Percentiles rank a stretch among this genome's conserved stretches.
phyloP scores from a whole-genome alignment of 2,113 vertebrate genomes.

The Alaudala cheleensis region DNA sequence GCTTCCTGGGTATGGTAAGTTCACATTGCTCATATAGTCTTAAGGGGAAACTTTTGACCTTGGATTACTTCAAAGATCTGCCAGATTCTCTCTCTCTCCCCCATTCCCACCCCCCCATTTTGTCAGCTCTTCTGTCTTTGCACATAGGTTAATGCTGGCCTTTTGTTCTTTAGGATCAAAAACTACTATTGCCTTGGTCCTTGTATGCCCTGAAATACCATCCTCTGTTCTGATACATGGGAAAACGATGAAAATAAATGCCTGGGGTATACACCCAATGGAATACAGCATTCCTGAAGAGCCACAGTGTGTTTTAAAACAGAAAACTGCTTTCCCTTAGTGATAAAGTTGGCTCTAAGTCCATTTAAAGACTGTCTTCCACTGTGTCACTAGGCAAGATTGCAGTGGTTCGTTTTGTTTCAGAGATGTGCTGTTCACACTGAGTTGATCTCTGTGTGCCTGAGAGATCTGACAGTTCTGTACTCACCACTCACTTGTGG shows the following conservation, averaged over 20 bases:
- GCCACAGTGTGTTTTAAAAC: not conserved
- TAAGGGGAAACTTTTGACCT: slow-evolving; percentile 52
- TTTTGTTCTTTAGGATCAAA: slow-evolving; percentile 48
- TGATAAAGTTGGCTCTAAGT: not conserved
- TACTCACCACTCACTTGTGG: not conserved
- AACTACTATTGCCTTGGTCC: not conserved
- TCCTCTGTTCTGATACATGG: not conserved
- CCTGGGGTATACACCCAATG: not conserved
- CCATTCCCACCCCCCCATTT: not conserved
- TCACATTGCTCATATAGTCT: slow-evolving; percentile 31
- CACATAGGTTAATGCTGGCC: slow-evolving; percentile 27
- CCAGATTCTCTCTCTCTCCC: not conserved
- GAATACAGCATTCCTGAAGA: not conserved
- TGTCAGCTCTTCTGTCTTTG: not conserved
- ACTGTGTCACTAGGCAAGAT: not conserved
- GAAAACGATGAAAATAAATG: not conserved
- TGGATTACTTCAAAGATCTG: slow-evolving; percentile 48
- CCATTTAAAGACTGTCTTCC: not conserved
- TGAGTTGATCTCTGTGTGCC: not conserved
- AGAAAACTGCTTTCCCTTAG: not conserved
- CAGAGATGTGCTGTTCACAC: not conserved
- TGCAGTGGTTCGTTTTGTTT: not conserved
- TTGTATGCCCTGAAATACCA: not conserved
- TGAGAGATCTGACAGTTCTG: not conserved
- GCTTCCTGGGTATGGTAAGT: slow-evolving; percentile 42